These are phyloP conservation scores for Alentia gelatinosa DNA, from an alignment of 2,888 invertebrate genomes.

Conservation along the genomic window DNA sequence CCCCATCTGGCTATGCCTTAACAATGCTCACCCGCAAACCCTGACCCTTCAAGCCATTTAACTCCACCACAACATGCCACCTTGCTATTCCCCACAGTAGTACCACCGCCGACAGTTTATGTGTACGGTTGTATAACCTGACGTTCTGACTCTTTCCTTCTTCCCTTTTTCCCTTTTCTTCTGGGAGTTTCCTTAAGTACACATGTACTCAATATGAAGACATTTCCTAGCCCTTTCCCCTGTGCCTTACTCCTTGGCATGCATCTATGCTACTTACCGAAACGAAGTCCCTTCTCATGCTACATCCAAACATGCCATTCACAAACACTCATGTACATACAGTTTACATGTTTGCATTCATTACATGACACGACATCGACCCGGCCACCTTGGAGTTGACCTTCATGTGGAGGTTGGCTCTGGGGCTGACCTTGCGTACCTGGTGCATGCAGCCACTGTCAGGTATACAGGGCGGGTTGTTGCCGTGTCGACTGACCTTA, in stretches of 20 bases:
- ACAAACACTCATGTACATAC: not conserved
- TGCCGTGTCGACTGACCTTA: not conserved
- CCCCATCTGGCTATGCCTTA: no score
- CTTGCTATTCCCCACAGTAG: not conserved
- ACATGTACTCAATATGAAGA: not conserved
- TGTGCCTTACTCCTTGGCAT: not conserved
- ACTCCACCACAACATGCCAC: no score
- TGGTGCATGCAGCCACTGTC: constrained; percentile 5
- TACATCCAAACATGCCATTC: not conserved
- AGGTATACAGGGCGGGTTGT: not conserved
- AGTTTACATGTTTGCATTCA: not conserved
- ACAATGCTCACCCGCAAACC: no score
- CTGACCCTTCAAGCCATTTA: no score
- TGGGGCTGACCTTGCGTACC: not conserved
- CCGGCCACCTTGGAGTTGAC: not conserved
- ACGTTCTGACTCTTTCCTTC: no score
- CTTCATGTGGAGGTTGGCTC: not conserved
- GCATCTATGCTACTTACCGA: not conserved
- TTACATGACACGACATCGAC: not conserved
- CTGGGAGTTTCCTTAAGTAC: not conserved
- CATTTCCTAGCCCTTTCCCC: not conserved
- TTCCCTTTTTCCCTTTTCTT: not conserved
- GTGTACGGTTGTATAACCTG: no score
- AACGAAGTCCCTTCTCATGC: not conserved
- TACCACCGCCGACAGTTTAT: not conserved